Evolutionary conservation across 2,113 vertebrate species (phyloP).

Genomic region (Mionectes macconnelli): DNA sequence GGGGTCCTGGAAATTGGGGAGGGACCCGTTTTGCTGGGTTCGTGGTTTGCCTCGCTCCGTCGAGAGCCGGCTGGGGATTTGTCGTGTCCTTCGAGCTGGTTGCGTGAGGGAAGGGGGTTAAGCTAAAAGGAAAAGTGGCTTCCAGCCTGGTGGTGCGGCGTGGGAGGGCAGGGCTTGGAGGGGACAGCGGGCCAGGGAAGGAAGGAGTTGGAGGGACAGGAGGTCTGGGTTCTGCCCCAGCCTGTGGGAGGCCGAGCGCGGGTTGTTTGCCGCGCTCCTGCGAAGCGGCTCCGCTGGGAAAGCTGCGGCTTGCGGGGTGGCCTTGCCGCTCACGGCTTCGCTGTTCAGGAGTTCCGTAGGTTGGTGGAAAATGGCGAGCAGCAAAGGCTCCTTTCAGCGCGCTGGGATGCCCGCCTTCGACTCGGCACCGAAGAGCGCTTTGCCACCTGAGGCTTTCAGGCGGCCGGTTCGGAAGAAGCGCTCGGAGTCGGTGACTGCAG

Average conservation of each 20-base stretch:
- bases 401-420: constrained; percentile 26
- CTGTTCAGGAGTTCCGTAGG: background rate
- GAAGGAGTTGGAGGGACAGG: accelerated
- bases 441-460: background rate
- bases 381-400: background rate
- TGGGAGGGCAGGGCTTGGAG: background rate
- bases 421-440: constrained; percentile 37
- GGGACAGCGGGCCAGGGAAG: accelerated
- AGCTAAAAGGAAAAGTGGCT: accelerated
- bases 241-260: accelerated
- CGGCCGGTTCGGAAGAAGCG: accelerated
- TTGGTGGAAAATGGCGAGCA: constrained; percentile 2
- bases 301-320: accelerated
- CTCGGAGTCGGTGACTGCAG: background rate
- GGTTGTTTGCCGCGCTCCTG: accelerated
- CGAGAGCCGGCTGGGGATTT: accelerated
- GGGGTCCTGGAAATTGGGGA: accelerated
- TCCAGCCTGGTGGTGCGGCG: accelerated
- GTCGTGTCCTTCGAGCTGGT: accelerated
- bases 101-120: accelerated
- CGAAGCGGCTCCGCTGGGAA: accelerated
- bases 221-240: accelerated
- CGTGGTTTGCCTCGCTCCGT: background rate
- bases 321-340: accelerated
- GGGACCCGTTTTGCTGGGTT: background rate